A percentile compares a stretch with the other conserved stretches of the same genome.
Conservation (phyloP, 2,113 vertebrate species). For the Centropristis striata region DNA sequence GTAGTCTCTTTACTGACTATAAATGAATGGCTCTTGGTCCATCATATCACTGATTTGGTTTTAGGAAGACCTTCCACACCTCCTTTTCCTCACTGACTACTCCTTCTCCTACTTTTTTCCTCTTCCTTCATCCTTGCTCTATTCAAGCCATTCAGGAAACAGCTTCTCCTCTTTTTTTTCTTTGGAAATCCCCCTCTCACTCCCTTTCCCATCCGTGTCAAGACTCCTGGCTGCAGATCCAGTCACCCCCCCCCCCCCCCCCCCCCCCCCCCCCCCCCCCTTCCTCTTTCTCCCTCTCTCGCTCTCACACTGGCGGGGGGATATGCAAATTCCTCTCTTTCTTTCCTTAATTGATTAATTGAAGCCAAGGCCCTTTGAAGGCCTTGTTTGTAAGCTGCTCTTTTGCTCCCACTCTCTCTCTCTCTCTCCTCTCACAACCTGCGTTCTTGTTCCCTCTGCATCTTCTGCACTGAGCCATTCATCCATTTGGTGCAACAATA, state of each 20-base stretch:
- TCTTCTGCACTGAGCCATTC: conserved; percentile 40
- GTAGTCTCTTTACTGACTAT: background rate
- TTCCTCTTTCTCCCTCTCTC: conserved; percentile 34
- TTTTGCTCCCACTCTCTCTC: conserved; percentile 38
- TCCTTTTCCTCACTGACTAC: conserved; percentile 60
- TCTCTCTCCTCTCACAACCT: conserved; percentile 65
- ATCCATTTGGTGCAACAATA: conserved; percentile 24
- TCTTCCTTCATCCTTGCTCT: conserved; percentile 69
- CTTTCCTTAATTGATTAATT: conserved; percentile 88
- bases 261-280: conserved; percentile 33
- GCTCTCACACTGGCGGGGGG: conserved; percentile 68
- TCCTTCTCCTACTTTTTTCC: conserved; percentile 43
- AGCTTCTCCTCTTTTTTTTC: conserved; percentile 78
- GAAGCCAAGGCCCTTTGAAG: conserved; percentile 82
- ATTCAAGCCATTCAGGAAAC: conserved; percentile 84
- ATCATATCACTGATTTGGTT: conserved; percentile 36
- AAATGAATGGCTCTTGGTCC: background rate
- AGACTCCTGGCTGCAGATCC: conserved; percentile 79
- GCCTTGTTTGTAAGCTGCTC: conserved; percentile 78
- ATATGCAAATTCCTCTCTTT: conserved; percentile 86
- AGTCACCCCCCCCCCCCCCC: conserved; percentile 38
- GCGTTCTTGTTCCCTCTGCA: conserved; percentile 56
- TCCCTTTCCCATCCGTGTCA: conserved; percentile 80
- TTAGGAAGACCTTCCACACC: conserved; percentile 44
- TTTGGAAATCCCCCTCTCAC: conserved; percentile 75